Evolutionary conservation across 2,888 invertebrate species (phyloP), one percentile per base, ranked within the genome.

Genomic region (Mechanitis messenoides): DNA sequence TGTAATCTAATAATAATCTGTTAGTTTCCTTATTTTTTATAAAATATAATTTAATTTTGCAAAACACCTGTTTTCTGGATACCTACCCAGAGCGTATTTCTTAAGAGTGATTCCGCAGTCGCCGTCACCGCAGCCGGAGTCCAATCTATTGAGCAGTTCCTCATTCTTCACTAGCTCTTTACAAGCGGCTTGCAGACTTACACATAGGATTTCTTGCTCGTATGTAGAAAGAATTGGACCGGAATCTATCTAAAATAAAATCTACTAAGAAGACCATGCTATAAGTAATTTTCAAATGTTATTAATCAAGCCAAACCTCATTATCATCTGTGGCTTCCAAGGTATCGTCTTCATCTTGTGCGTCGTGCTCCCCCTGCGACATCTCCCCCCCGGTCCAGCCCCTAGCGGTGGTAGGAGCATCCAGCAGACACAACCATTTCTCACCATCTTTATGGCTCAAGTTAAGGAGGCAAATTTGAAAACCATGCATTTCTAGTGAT

Each of bases 401-500:
- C 20, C 91, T 85, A 2, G 92, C 92, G 31, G 85, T 81, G 0
- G 93, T 93, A 12, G 86, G 81, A 1, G 83, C 84, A 72, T 94
- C 93, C 31, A 94, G 81, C 63, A 89, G 87, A 6, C 81, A 70
- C 56, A 93, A 67, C 81, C 93, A 92, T 1, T 84, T 66, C 2
- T 81, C 80, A 31, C 87, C 84, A 42, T 84, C 71, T 2, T 79
- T 73, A 60, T 90, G 80, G 11, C 82, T 84, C 9, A 93, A 74
- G 68, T 92, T 92, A 9, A 95, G 73, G 28, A 97, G 70, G 12
- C 95, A 94, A 35, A 97, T 88, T 68, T 95, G 94, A 70, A 96
- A 90, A 6, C 96, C 96, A 59, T 93, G 92, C 92, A 94, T 95
- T 73, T 96, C 94, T 55, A 96, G 78, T 0, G 96, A 95, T 0